These are phyloP conservation scores for Cerastoderma edule DNA, from an alignment of 2,888 invertebrate species.

Conservation along the genomic window DNA sequence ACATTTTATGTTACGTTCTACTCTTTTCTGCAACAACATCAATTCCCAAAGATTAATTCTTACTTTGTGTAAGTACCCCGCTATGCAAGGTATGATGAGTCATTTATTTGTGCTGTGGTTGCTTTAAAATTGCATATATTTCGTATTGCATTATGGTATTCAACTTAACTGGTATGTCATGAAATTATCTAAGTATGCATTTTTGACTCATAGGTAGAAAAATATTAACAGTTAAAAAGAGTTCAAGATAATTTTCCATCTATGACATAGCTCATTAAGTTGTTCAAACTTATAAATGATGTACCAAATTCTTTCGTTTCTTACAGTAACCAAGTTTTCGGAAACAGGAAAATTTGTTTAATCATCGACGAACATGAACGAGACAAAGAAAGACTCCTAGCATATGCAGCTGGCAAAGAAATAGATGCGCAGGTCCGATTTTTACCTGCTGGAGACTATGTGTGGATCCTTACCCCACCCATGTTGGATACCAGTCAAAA, in stretches of 20 bases:
- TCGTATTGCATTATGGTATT: too few relatives aligned
- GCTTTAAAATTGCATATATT: too few relatives aligned
- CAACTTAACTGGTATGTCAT: too few relatives aligned
- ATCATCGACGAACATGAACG: constrained; percentile 66
- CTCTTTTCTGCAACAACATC: constrained; percentile 43
- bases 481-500: constrained; percentile 30
- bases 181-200: too few relatives aligned
- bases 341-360: constrained; percentile 57
- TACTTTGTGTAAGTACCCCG: constrained; percentile 34
- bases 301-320: not conserved
- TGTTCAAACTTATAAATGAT: too few relatives aligned
- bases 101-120: too few relatives aligned
- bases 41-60: constrained; percentile 53
- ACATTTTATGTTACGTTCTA: constrained; percentile 54
- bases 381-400: constrained; percentile 52
- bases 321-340: constrained; percentile 40
- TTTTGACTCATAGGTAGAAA: too few relatives aligned
- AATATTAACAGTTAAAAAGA: too few relatives aligned
- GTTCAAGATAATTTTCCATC: too few relatives aligned
- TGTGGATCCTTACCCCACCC: constrained; percentile 66
- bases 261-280: too few relatives aligned
- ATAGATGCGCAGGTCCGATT: constrained; percentile 58
- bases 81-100: too few relatives aligned
- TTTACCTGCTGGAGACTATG: constrained; percentile 64
- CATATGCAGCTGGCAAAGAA: constrained; percentile 51